Percentiles rank a stretch among this genome's conserved stretches.
These are phyloP conservation scores for Leptatherina wallacei DNA, from an alignment of 2,797 vertebrate species.

Conservation along the genomic window DNA sequence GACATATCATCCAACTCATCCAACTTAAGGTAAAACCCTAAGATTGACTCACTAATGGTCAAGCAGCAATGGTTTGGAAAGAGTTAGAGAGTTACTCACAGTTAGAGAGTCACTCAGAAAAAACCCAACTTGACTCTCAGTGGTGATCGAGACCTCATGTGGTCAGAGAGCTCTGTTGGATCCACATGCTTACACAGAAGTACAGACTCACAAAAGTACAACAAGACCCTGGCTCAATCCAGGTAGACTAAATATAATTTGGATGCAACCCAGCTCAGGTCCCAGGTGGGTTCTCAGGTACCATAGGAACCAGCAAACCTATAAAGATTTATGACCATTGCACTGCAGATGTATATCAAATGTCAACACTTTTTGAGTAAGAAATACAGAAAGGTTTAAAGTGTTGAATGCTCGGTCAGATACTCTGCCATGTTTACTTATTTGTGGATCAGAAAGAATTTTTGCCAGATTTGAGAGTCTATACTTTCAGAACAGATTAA, in stretches of 20 bases:
- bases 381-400: neutral
- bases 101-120: neutral
- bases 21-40: neutral
- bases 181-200: neutral
- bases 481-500: neutral
- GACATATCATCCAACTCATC: neutral
- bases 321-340: neutral
- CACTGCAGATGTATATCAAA: neutral
- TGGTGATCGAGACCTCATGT: neutral
- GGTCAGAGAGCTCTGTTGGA: neutral
- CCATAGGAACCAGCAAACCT: neutral
- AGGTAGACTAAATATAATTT: neutral
- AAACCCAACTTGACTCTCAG: neutral
- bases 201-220: neutral
- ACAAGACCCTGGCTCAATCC: neutral
- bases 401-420: neutral
- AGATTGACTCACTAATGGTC: neutral
- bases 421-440: neutral
- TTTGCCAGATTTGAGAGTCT: neutral
- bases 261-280: neutral
- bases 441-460: neutral
- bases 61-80: neutral
- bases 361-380: slow-evolving; percentile 2
- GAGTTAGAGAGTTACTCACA: too few relatives aligned
- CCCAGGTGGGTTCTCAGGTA: neutral